Base-by-base conservation (phyloP, 2,113 vertebrate species). In the Neodontobutis hainanensis region DNA sequence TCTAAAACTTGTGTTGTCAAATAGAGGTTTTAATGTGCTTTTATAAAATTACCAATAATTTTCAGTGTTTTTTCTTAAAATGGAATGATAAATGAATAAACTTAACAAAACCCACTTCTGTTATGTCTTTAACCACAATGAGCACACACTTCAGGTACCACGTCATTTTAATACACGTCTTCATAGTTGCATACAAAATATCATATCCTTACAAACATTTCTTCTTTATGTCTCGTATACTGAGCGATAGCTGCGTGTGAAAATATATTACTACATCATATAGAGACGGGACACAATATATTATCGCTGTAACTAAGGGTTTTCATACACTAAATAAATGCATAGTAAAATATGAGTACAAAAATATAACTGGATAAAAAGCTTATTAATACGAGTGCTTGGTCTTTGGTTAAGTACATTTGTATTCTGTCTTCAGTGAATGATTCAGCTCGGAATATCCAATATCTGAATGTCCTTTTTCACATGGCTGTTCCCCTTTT, bases 211-310 rank as follows among this genome's bases (percentile, higher is more conserved):
- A 68, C 51, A 84, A 82, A 87, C 56, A 83, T 69, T 90, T 69
- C 70, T 84, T 88, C 75, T 74, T 74, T 55, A 83, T 82, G 66
- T 88, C 78, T 90, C 72, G 73, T 88, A 82, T 48, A 51, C 59
- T 74, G 83, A 90, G 81, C 68, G 80, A 78, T 88, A 90, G 91
- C 88, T 92, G 91, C 88, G 84, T 91, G 87, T 92, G 89, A 90
- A 92, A 92, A 93, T 93, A 93, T 93, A 93, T 93, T 93, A 93
- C 90, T 92, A 92, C 90, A 91, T 86, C 84, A 92, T 87, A 90
- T 66, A 89, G 87, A 88, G 78, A 84, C 64, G 87, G 65, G 86
- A 64, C 79, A 91, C 77, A 90, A 92, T 93, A 93, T 92, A 93
- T 93, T 92, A 93, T 89, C 73, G 82, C 80, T 90, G 89, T 82